phyloP scores from a whole-genome alignment of 2,797 vertebrate genomes.

The Artibeus jamaicensis region DNA sequence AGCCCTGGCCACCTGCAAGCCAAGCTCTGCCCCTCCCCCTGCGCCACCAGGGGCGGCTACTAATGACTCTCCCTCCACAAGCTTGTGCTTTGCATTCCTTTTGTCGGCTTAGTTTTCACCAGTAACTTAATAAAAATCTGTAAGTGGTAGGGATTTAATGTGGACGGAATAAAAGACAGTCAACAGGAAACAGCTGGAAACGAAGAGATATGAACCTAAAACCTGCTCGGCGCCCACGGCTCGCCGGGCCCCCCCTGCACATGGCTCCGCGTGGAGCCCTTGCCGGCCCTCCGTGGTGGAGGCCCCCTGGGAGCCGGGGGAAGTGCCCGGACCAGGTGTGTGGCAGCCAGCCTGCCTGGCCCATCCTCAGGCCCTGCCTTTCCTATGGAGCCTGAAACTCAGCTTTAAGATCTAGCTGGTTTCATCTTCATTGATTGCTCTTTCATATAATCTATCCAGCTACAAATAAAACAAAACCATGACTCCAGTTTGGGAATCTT shows the following conservation, averaged over 20 bases:
- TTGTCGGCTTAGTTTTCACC: not conserved
- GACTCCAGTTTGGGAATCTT: not conserved
- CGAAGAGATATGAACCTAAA: not conserved
- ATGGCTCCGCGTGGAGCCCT: not conserved
- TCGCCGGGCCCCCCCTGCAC: not conserved
- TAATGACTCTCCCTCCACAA: not conserved
- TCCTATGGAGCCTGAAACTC: not conserved
- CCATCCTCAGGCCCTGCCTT: not conserved
- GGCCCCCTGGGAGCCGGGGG: not conserved
- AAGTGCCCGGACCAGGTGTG: not conserved
- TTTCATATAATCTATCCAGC: not conserved
- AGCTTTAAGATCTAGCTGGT: not conserved
- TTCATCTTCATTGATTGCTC: not conserved
- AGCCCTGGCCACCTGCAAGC: too few relatives aligned
- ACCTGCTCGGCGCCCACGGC: not conserved
- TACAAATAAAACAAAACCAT: constrained; percentile 35
- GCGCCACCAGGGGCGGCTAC: not conserved
- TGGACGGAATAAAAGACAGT: not conserved
- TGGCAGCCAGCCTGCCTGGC: not conserved
- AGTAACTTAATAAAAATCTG: not conserved
- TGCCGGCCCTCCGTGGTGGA: not conserved
- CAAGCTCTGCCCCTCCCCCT: too few relatives aligned
- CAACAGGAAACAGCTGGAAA: not conserved
- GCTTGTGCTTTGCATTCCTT: not conserved
- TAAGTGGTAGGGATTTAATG: not conserved